phyloP scores from a whole-genome alignment of 2,797 vertebrate species.

The Xiphophorus birchmanni region DNA sequence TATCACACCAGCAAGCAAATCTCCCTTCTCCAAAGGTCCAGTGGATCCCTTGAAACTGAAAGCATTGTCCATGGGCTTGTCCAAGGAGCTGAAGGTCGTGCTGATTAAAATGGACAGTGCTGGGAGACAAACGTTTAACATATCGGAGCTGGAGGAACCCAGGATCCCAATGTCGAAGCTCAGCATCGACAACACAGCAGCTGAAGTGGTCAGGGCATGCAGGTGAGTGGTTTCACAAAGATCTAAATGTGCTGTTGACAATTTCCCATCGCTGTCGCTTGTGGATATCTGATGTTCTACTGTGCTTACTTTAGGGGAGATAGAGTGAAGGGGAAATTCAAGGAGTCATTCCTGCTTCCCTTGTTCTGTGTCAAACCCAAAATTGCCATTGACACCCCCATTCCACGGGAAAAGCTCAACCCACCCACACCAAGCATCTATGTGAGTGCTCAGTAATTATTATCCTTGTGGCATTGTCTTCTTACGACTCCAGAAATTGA shows the following conservation, averaged over 20 bases:
- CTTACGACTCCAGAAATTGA: not conserved
- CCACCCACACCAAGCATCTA: conserved; percentile 95
- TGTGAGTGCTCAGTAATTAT: conserved; percentile 72
- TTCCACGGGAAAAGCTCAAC: conserved; percentile 88
- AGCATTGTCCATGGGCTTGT: conserved; percentile 85
- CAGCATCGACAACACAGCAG: conserved; percentile 83
- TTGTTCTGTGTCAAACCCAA: conserved; percentile 88
- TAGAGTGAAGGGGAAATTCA: conserved; percentile 85
- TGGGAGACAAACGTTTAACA: conserved; percentile 85
- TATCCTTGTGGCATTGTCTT: not conserved
- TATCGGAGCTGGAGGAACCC: conserved; percentile 85
- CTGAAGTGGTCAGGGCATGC: conserved; percentile 87
- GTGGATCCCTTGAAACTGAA: conserved; percentile 85
- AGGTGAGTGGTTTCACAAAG: conserved; percentile 80
- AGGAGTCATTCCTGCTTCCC: conserved; percentile 87
- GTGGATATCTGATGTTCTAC: not conserved
- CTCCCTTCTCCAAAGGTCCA: conserved; percentile 53
- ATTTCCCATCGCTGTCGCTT: not conserved
- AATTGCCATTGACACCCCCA: conserved; percentile 72
- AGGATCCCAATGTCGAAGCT: conserved; percentile 81
- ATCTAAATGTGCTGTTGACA: not conserved
- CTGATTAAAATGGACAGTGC: conserved; percentile 87
- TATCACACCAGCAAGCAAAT: conserved; percentile 39
- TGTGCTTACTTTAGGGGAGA: conserved; percentile 70
- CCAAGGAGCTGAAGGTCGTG: conserved; percentile 88